A percentile compares a stretch with the other conserved stretches of the same genome.
Conservation (phyloP, 2,797 vertebrate species). For the Euphonia xanthogaster region DNA sequence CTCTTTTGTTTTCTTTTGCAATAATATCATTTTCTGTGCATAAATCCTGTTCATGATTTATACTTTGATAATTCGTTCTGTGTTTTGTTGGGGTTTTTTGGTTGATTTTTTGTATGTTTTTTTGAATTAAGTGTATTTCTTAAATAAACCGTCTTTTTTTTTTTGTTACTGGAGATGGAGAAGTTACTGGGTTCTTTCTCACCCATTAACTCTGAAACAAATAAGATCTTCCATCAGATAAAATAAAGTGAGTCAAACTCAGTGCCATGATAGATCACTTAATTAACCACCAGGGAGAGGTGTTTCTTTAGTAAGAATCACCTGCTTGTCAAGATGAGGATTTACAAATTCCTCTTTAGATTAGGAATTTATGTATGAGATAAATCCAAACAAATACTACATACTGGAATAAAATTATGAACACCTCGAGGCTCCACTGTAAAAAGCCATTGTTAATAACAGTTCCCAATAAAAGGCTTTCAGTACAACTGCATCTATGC, state of each 20-base stretch:
- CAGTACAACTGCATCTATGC: not conserved
- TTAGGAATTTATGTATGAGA: not conserved
- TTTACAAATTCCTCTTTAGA: not conserved
- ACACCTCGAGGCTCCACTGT: not conserved
- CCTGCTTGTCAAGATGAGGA: not conserved
- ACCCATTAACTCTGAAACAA: slow-evolving; percentile 52
- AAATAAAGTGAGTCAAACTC: slow-evolving; percentile 45
- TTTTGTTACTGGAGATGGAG: slow-evolving; percentile 52
- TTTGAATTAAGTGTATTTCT: slow-evolving; percentile 55
- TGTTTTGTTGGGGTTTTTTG: not conserved
- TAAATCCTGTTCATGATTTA: slow-evolving; percentile 59
- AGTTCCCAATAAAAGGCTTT: not conserved
- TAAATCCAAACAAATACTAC: not conserved
- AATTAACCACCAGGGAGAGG: slow-evolving; percentile 36
- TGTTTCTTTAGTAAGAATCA: slow-evolving; percentile 42
- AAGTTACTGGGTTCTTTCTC: slow-evolving; percentile 26
- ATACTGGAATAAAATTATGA: not conserved
- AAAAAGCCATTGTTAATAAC: not conserved
- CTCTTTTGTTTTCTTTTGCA: slow-evolving; percentile 6
- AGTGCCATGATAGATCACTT: slow-evolving; percentile 29
- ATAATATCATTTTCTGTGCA: slow-evolving; percentile 22
- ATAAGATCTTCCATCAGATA: slow-evolving; percentile 42
- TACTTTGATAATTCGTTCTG: slow-evolving; percentile 21
- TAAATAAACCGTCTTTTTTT: slow-evolving; percentile 63
- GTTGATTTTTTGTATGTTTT: not conserved